Evolutionary conservation across 2,888 invertebrate genomes (phyloP).

Genomic region (Chrysolina haemoptera): DNA sequence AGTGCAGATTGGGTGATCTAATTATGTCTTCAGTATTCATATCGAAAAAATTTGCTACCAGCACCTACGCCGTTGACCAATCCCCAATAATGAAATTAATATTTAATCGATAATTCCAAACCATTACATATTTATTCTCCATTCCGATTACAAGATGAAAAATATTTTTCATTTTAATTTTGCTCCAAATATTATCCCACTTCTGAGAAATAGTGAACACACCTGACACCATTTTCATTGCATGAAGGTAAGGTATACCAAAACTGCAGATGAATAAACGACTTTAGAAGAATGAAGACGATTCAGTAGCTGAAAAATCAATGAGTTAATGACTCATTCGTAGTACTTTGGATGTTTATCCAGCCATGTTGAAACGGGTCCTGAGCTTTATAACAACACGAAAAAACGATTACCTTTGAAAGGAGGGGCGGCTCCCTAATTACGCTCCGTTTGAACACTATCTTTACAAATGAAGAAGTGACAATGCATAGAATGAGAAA

Average conservation of each 20-base stretch:
- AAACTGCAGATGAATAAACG: too few relatives aligned
- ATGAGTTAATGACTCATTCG: too few relatives aligned
- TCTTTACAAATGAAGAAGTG: background rate
- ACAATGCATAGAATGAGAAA: background rate
- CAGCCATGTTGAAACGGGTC: background rate
- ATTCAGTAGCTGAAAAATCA: background rate
- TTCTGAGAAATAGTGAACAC: background rate
- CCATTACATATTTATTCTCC: background rate
- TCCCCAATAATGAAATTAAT: background rate
- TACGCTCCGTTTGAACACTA: background rate
- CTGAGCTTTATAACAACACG: background rate
- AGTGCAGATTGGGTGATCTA: background rate
- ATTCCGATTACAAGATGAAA: background rate
- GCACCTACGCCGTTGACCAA: background rate
- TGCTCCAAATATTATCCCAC: background rate
- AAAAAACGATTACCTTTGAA: background rate
- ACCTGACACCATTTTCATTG: background rate
- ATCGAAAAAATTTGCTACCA: too few relatives aligned
- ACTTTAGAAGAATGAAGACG: background rate
- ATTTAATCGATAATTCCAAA: too few relatives aligned
- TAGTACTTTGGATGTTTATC: too few relatives aligned
- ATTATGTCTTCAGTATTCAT: background rate
- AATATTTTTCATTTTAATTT: background rate
- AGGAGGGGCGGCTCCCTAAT: background rate
- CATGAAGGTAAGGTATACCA: too few relatives aligned